Conservation (phyloP, 1,140 invertebrate genomes). For the Diachasma alloeum region DNA sequence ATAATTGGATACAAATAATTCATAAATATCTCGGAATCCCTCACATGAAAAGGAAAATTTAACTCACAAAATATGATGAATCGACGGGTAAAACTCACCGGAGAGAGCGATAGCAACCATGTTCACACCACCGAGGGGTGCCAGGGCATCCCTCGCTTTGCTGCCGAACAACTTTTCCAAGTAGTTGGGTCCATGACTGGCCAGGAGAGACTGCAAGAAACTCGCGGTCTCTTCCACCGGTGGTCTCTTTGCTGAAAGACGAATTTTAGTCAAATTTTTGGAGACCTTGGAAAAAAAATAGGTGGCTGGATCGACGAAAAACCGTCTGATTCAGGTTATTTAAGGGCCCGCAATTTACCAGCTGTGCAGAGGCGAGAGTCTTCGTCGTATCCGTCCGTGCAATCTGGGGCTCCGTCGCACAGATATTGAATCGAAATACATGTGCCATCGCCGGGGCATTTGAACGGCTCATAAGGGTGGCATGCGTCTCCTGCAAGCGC, state of each 20-base stretch:
- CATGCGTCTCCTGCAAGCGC: constrained; percentile 72
- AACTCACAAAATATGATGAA: no score
- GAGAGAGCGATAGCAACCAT: constrained; percentile 94
- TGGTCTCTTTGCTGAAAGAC: constrained; percentile 84
- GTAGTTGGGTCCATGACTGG: constrained; percentile 95
- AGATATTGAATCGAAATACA: constrained; percentile 96
- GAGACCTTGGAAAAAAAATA: no score
- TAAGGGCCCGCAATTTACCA: constrained; percentile 68
- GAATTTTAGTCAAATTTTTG: no score
- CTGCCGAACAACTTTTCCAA: constrained; percentile 94
- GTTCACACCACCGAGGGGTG: constrained; percentile 90
- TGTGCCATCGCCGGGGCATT: constrained; percentile 88
- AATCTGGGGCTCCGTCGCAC: constrained; percentile 93
- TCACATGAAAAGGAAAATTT: no score
- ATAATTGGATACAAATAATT: no score
- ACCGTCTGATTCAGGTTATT: not conserved
- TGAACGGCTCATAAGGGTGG: constrained; percentile 93
- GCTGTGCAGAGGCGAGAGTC: constrained; percentile 93
- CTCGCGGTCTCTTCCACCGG: constrained; percentile 95
- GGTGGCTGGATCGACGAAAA: no score
- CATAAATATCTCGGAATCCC: no score
- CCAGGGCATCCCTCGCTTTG: constrained; percentile 89
- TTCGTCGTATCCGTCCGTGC: constrained; percentile 89
- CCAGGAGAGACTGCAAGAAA: constrained; percentile 90
- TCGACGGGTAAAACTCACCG: constrained; percentile 68